phyloP scores from a whole-genome alignment of 2,113 vertebrate genomes.

The Rhombomys opimus region DNA sequence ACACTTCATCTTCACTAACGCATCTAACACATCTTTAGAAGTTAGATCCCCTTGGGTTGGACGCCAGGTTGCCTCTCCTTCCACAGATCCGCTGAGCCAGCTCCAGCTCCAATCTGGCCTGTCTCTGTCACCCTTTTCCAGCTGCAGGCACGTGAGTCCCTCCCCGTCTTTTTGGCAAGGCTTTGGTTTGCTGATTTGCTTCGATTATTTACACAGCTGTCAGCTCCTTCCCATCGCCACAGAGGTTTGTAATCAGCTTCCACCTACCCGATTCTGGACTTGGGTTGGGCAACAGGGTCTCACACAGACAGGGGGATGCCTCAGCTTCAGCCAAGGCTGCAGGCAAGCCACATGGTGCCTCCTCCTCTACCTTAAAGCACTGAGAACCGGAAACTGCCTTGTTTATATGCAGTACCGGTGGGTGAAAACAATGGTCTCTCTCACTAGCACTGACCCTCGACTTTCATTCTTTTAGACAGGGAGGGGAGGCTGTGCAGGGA shows the following conservation, averaged over 20 bases:
- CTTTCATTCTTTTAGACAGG: background rate
- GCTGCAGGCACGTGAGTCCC: background rate
- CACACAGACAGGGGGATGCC: background rate
- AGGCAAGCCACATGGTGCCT: background rate
- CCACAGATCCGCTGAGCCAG: background rate
- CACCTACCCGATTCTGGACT: background rate
- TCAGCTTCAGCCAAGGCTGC: background rate
- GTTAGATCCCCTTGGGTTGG: rapidly evolving
- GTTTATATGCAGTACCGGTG: rapidly evolving
- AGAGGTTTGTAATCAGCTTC: background rate
- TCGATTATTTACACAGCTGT: background rate
- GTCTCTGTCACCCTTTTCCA: background rate
- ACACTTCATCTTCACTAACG: background rate
- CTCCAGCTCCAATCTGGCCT: background rate
- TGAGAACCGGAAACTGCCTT: background rate
- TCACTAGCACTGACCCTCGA: background rate
- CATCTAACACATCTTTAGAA: background rate
- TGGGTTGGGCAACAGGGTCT: rapidly evolving
- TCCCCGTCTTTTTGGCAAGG: background rate
- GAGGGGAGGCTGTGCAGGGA: background rate
- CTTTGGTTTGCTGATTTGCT: background rate
- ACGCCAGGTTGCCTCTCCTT: background rate
- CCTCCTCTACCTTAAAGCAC: background rate
- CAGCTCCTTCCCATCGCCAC: background rate
- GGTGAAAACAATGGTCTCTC: background rate